Conservation (phyloP, 2,113 vertebrate species). For the Alectura lathami region DNA sequence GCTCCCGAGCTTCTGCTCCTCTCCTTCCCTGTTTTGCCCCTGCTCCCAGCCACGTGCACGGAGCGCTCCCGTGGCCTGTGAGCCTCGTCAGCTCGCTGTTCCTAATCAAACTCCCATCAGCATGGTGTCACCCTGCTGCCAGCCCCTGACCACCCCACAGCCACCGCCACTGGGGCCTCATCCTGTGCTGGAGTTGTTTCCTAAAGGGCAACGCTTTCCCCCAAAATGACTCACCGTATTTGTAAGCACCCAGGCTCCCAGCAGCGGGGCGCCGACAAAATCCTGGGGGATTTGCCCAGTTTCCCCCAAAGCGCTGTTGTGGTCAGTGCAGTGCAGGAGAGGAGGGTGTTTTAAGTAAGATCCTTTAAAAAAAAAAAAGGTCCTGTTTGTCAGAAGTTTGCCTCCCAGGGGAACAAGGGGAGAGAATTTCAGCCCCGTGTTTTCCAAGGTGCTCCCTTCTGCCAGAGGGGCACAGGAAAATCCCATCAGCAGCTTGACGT, state of each 20-base stretch:
- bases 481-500: rapidly evolving
- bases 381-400: not conserved
- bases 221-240: not conserved
- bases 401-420: not conserved
- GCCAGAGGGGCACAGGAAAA: not conserved
- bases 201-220: too few species aligned
- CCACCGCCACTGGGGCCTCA: too few species aligned
- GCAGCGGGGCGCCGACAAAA: not conserved
- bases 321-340: not conserved
- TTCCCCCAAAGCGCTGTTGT: rapidly evolving
- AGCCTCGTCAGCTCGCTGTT: too few species aligned
- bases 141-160: too few species aligned
- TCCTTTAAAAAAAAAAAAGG: not conserved
- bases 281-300: rapidly evolving
- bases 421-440: not conserved
- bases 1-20: not conserved
- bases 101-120: too few species aligned
- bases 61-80: too few species aligned
- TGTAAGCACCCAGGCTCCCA: rapidly evolving
- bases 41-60: not conserved
- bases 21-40: not conserved
- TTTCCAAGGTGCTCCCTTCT: not conserved
- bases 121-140: too few species aligned
- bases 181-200: too few species aligned
- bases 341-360: not conserved